Base-by-base conservation (phyloP, 1,140 invertebrate species). In the Andricus grossulariae region DNA sequence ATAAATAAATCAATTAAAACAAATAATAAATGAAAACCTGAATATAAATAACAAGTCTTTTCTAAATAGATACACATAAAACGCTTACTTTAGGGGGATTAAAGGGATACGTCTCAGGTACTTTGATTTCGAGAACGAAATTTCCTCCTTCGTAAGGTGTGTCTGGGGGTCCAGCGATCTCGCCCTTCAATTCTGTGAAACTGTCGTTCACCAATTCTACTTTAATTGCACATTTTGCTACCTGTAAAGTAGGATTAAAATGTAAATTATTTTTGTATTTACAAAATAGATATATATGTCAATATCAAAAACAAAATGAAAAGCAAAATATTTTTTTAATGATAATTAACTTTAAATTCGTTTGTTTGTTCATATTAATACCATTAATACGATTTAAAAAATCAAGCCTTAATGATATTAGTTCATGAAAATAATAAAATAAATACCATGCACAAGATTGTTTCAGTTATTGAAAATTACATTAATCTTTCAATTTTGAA, bases 101-200 rank as follows among this genome's bases (percentile, higher is more conserved):
- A 91, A 99, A 99, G 70, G 99, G 99, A 93, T 99, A 99, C 39
- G 98, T 98, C 92, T 99, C 98, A 83, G 99, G 99, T 82, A 99
- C 97, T 93, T 97, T 97, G 80, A 99, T 99, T 92, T 99, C 98
- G 76, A 99, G 93, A 81, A 96, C 90, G 92, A 98, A 99, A 84
- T 93, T 96, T 32, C 98, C 98, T 71, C 97, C 98, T 92, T 99
- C 97, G 89, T 99, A 99, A 8, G 98, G 98, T 25, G 98, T 99
- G 86, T 99, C 98, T 45, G 98, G 97, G 21, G 98, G 98, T 0
- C 97, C 97, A 52, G 95, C 94, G 76, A 98, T 98, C 92, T 98
- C 95, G 57, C 98, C 98, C 89, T 94, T 94, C 21, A 99, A 90
- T 90, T 99, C 96, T 72, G 96, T 98, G 92, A 96, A 98, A 88